Evolutionary conservation across 2,888 invertebrate genomes (phyloP), one percentile per base, ranked within the genome.

Genomic region (Heliconius cydno): DNA sequence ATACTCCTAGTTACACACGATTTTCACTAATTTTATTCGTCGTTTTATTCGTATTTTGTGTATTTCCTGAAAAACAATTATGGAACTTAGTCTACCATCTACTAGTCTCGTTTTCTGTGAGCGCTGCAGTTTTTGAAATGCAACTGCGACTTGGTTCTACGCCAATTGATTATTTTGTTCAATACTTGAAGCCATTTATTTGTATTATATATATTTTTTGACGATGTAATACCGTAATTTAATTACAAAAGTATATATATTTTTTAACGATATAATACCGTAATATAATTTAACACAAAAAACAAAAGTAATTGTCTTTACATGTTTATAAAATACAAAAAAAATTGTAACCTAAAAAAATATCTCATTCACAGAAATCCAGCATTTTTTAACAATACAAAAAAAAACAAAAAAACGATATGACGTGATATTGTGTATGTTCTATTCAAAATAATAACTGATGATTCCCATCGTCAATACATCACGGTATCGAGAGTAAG

Each of bases 401-500:
- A 46, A 22, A 19, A 67, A 70, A 70, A n/a, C 0, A 38, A 25
- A 70, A 41, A 52, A 52, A 6, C 19, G 19, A 63, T 65, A 30
- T 38, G 52, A 67, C 66, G 63, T 52, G 10, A 60, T 60, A 60
- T 60, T 60, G 60, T 60, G n/a, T n/a, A n/a, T 12, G 65, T 65
- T 34, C 77, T 30, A 30, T 60, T 65, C 65, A 77, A 71, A 77
- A 77, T 65, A 71, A 46, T 77, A 71, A 41, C 28, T 63, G 72
- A 77, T 65, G 73, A 68, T 52, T 63, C 34, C 34, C 66, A 67
- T 57, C 25, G n/a, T 70, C 9, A 15, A 70, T 70, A 71, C 63
- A 41, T 77, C 73, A 22, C n/a, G 3, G 68, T 25, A 60, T 60
- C n/a, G 73, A 25, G 79, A 77, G 79, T 79, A 77, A 75, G 70